Percentiles rank a stretch among this genome's conserved stretches.
Conservation (phyloP, 2,888 invertebrate genomes). For the Himalopsyche kuldschensis region DNA sequence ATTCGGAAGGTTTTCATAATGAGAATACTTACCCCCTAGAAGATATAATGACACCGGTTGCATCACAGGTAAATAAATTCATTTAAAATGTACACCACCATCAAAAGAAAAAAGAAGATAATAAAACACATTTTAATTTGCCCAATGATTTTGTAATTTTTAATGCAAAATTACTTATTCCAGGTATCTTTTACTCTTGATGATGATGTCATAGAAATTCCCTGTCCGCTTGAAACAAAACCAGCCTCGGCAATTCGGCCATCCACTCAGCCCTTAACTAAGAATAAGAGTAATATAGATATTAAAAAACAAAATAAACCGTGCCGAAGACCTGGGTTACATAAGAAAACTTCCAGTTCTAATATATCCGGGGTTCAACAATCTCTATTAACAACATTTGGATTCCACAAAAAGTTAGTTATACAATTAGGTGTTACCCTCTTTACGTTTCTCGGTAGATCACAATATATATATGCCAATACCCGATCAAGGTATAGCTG, state of each 20-base stretch:
- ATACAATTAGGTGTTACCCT: no score
- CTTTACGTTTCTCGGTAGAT: no score
- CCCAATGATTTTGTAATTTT: no score
- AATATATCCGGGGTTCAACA: conserved; percentile 57
- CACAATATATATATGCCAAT: no score
- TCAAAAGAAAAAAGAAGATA: no score
- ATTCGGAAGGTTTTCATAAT: conserved; percentile 49
- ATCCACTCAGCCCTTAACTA: conserved; percentile 9
- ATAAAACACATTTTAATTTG: no score
- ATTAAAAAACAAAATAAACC: conserved; percentile 43
- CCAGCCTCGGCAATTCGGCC: background rate
- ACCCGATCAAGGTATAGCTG: no score
- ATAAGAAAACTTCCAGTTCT: conserved; percentile 43
- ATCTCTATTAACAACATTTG: conserved; percentile 67
- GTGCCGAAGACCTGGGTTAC: conserved; percentile 47
- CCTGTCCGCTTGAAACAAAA: background rate
- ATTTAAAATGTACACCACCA: background rate
- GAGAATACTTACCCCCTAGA: conserved; percentile 53
- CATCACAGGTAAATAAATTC: conserved; percentile 49
- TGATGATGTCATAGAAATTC: background rate
- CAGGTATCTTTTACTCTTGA: background rate
- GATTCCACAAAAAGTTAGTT: conserved; percentile 63
- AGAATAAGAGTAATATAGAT: conserved; percentile 28
- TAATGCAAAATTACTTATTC: background rate
- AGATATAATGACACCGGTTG: conserved; percentile 48